phyloP scores from a whole-genome alignment of 37 sponge, comb jelly and placozoan genomes.

The Theonella swinhoei region DNA sequence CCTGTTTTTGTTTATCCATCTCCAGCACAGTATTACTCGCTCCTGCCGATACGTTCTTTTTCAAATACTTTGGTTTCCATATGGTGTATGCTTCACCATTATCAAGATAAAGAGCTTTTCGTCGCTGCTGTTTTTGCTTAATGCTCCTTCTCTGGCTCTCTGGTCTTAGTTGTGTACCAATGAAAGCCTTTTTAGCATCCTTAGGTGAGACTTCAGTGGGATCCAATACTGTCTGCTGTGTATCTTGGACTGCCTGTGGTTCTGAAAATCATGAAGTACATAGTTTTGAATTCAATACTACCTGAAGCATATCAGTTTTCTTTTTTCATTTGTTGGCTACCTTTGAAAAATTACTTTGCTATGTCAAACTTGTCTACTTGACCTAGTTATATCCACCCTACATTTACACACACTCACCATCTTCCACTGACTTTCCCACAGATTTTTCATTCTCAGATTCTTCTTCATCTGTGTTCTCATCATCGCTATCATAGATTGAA shows the following conservation, averaged over 20 bases:
- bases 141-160: neutral
- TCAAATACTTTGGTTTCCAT: neutral
- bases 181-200: neutral
- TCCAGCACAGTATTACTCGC: neutral
- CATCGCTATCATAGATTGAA: neutral
- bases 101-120: neutral
- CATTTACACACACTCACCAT: too few relatives aligned
- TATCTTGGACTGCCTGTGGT: too few relatives aligned
- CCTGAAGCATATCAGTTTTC: too few relatives aligned
- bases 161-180: neutral
- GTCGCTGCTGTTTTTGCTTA: neutral
- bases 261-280: too few relatives aligned
- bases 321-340: too few relatives aligned
- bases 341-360: too few relatives aligned
- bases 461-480: neutral
- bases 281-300: too few relatives aligned
- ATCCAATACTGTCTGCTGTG: too few relatives aligned
- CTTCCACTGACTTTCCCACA: neutral
- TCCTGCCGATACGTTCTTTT: neutral
- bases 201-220: too few relatives aligned
- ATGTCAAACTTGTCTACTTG: too few relatives aligned
- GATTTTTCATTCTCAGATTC: neutral
- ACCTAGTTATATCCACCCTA: too few relatives aligned
- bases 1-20: neutral
- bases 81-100: neutral